Conservation (phyloP, 2,113 vertebrate species). For the Tonatia bakeri region DNA sequence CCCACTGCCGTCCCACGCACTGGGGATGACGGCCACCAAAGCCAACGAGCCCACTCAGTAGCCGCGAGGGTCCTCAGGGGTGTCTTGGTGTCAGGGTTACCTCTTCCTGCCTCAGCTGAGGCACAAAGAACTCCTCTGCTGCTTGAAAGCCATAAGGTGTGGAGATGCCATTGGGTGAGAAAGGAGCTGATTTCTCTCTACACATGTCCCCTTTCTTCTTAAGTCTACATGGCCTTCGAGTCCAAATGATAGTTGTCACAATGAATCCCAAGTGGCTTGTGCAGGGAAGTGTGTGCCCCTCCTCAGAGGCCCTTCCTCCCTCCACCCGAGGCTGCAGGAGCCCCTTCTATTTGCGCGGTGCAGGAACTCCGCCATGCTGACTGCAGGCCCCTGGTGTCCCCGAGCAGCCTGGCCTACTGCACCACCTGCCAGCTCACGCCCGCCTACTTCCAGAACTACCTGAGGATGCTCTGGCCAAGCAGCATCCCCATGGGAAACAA, state of each 20-base stretch:
- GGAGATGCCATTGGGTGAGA: conserved; percentile 56
- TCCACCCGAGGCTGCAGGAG: conserved; percentile 48
- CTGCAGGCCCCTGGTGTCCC: not conserved
- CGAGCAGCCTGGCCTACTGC: conserved; percentile 49
- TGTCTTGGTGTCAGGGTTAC: not conserved
- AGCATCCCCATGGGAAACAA: conserved; percentile 58
- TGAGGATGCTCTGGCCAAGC: conserved; percentile 74
- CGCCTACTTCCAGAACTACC: conserved; percentile 61
- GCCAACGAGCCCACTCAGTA: not conserved
- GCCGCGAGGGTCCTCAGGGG: not conserved
- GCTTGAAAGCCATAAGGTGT: conserved; percentile 77
- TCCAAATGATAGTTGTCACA: not conserved
- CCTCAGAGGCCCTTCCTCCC: not conserved
- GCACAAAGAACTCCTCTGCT: conserved; percentile 74
- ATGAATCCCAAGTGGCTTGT: not conserved
- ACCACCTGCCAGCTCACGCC: conserved; percentile 51
- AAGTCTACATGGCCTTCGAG: not conserved
- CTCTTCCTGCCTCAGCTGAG: not conserved
- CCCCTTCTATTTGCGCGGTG: conserved; percentile 74
- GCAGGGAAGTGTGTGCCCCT: not conserved
- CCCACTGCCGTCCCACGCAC: not conserved
- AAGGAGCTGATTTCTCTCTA: not conserved
- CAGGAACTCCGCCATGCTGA: conserved; percentile 60
- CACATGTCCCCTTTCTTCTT: not conserved
- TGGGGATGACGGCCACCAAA: not conserved